Evolutionary conservation across 2,888 invertebrate genomes (phyloP).

Genomic region (Corbicula japonica): DNA sequence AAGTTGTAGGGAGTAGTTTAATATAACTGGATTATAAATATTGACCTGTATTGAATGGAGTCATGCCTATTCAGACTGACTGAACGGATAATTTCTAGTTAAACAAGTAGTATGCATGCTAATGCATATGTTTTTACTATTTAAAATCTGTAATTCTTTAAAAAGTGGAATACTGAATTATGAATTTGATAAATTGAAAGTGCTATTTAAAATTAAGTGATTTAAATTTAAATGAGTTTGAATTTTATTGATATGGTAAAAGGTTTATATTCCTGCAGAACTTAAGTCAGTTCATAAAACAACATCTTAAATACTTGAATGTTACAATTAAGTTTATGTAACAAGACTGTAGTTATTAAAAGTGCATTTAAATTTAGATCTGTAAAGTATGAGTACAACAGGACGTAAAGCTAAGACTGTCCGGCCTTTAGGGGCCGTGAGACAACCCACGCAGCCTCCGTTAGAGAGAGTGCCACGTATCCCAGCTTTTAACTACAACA

Average conservation of each 20-base stretch:
- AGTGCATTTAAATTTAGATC: not conserved
- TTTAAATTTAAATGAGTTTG: not conserved
- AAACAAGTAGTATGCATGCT: constrained; percentile 9
- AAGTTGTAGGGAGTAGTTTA: constrained; percentile 6
- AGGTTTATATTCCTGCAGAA: not conserved
- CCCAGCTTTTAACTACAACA: constrained; percentile 42
- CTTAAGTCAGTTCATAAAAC: not conserved
- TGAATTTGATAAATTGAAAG: not conserved
- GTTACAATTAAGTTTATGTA: not conserved
- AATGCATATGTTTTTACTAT: too few species aligned
- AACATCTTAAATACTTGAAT: not conserved
- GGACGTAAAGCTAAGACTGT: constrained; percentile 47
- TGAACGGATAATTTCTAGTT: constrained; percentile 1
- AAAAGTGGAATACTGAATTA: too few species aligned
- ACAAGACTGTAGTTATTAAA: not conserved
- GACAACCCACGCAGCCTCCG: constrained; percentile 55
- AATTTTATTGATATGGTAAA: not conserved
- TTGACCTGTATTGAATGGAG: constrained; percentile 29
- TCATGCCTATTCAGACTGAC: constrained; percentile 4
- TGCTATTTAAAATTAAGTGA: constrained; percentile 1
- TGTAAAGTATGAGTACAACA: constrained; percentile 62
- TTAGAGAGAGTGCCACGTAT: constrained; percentile 51
- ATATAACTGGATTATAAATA: constrained; percentile 27
- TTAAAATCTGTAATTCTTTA: too few species aligned
- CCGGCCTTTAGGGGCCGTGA: constrained; percentile 61